These are phyloP conservation scores for Drosophila dunni DNA, from an alignment of 1,140 invertebrate species.

Conservation along the genomic window DNA sequence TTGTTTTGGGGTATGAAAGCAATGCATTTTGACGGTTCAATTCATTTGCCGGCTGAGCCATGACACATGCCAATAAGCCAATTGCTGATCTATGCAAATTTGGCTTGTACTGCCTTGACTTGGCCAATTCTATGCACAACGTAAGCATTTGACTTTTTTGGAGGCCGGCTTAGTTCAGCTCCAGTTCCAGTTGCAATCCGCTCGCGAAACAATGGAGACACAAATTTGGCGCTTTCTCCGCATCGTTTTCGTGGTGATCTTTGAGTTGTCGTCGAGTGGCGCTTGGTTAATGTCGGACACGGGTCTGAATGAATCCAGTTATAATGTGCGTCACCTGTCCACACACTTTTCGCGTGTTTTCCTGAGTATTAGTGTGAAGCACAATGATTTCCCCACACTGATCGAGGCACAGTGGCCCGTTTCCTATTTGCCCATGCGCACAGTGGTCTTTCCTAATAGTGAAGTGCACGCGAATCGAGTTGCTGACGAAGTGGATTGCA, in stretches of 20 bases:
- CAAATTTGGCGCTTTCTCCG: constrained; percentile 25
- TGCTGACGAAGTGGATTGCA: constrained; percentile 57
- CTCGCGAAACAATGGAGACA: constrained; percentile 49
- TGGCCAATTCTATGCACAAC: constrained; percentile 29
- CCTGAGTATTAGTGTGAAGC: constrained; percentile 68
- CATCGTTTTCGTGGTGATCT: constrained; percentile 3
- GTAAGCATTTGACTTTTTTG: constrained; percentile 25
- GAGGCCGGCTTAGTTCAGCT: constrained; percentile 4
- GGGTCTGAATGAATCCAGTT: constrained; percentile 71
- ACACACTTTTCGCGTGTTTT: constrained; percentile 75
- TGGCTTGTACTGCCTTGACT: constrained; percentile 37
- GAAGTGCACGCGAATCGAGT: constrained; percentile 59
- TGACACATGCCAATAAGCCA: constrained; percentile 23
- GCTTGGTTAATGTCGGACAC: constrained; percentile 57
- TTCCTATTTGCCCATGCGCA: constrained; percentile 65
- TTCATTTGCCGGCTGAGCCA: constrained; percentile 26
- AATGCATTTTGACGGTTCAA: constrained; percentile 20
- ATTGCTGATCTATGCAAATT: constrained; percentile 43
- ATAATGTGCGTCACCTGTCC: constrained; percentile 75
- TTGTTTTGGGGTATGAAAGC: constrained; percentile 15
- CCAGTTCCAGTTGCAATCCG: constrained; percentile 47
- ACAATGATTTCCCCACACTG: constrained; percentile 64
- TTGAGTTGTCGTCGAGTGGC: neutral
- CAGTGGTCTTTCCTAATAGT: constrained; percentile 59
- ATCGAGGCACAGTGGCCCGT: constrained; percentile 80